A percentile compares a stretch with the other conserved stretches of the same genome.
These are phyloP conservation scores for Monochamus saltuarius DNA, from an alignment of 1,140 invertebrate species.

Conservation along the genomic window DNA sequence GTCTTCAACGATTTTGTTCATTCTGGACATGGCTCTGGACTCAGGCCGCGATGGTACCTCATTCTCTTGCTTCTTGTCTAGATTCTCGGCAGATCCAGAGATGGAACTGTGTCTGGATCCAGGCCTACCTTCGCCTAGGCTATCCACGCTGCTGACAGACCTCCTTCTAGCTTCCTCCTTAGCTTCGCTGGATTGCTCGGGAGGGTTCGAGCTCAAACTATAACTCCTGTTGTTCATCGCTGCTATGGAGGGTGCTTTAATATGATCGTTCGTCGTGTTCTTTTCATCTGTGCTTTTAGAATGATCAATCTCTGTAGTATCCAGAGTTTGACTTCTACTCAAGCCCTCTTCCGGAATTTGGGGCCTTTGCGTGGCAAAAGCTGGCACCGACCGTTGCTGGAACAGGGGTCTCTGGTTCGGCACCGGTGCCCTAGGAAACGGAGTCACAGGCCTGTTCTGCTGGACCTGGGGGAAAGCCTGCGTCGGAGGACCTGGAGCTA, in stretches of 20 bases:
- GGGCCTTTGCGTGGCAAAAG: conserved; percentile 25
- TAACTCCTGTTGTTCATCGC: conserved; percentile 29
- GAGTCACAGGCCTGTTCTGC: conserved; percentile 29
- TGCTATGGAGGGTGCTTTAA: conserved; percentile 32
- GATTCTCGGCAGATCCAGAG: conserved; percentile 31
- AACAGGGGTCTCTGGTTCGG: conserved; percentile 38
- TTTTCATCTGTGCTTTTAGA: conserved; percentile 22
- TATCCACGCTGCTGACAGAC: conserved; percentile 28
- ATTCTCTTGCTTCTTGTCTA: conserved; percentile 29
- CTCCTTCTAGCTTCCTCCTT: conserved; percentile 23
- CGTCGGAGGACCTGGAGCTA: conserved; percentile 17
- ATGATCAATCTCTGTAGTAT: conserved; percentile 33
- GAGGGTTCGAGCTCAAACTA: conserved; percentile 26
- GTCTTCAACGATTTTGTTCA: conserved; percentile 40
- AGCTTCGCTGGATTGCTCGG: conserved; percentile 18
- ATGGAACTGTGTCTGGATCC: conserved; percentile 10
- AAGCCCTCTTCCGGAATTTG: conserved; percentile 22
- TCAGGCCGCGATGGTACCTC: conserved; percentile 33
- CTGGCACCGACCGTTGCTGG: conserved; percentile 41
- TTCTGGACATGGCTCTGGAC: conserved; percentile 36
- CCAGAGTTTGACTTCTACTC: conserved; percentile 41
- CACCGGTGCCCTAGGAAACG: conserved; percentile 35
- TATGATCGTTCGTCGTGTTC: conserved; percentile 23
- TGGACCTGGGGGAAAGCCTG: conserved; percentile 16
- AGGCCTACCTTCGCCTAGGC: conserved; percentile 29